These are phyloP conservation scores for Orthosia cruda DNA, from an alignment of 2,888 invertebrate species.

Conservation along the genomic window DNA sequence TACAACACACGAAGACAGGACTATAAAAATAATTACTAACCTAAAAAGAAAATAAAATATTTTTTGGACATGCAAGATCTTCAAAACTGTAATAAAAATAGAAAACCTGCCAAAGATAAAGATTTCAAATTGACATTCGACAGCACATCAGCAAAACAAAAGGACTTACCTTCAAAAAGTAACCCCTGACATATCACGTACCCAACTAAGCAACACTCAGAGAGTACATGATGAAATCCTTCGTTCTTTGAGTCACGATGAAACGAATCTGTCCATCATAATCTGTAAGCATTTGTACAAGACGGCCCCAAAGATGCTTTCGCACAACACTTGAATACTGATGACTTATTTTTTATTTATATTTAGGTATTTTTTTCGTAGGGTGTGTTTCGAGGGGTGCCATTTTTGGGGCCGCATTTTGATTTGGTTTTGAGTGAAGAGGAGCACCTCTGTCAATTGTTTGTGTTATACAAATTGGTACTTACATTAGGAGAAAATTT, in stretches of 20 bases:
- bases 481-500: neutral
- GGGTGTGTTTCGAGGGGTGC: slow-evolving; percentile 43
- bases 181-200: slow-evolving; percentile 64
- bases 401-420: slow-evolving; percentile 12
- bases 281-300: slow-evolving; percentile 77
- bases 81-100: neutral
- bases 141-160: slow-evolving; percentile 27
- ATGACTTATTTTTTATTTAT: slow-evolving; percentile 71
- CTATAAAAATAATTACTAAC: neutral
- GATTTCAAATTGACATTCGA: slow-evolving; percentile 25
- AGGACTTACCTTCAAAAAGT: slow-evolving; percentile 35
- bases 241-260: slow-evolving; percentile 69
- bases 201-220: slow-evolving; percentile 52
- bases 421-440: slow-evolving; percentile 8
- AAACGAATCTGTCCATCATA: slow-evolving; percentile 76
- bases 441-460: slow-evolving; percentile 1
- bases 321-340: slow-evolving; percentile 68
- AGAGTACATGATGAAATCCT: slow-evolving; percentile 65
- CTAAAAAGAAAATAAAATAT: neutral
- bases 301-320: slow-evolving; percentile 69
- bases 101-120: slow-evolving; percentile 25
- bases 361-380: slow-evolving; percentile 59
- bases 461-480: slow-evolving; percentile 1
- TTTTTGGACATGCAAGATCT: neutral
- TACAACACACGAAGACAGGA: too few relatives aligned